Evolutionary conservation across 2,113 vertebrate genomes (phyloP), one percentile per base, ranked within the genome.

Genomic region (Aldabrachelys gigantea): DNA sequence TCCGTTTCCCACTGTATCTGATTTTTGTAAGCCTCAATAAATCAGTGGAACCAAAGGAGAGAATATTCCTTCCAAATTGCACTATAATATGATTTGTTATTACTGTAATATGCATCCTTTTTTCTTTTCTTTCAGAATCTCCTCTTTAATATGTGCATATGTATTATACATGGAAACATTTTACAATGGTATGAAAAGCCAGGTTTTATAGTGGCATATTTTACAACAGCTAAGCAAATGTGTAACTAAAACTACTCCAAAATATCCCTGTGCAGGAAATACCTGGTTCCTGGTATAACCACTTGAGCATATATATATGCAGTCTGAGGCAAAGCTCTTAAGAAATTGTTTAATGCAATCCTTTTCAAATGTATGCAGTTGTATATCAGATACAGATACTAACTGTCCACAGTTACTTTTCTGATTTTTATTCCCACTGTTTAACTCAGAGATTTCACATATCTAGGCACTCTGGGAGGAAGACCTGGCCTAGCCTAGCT

Each of bases 1-100:
- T 94, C 44, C 87, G 44, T 87, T 54, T 8, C 82, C 49, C 16
- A 81, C 59, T 35, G 84, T 92, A 69, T 92, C 92, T 69, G 0
- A 0, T 50, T 93, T 93, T 95, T 93, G 62, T 0, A 1, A 29
- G 35, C 57, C 84, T 89, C 80, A 31, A 24, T 91, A 95, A 87
- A 92, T 94, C 89, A 95, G 84, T 57, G 83, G 50, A 84, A 93
- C 31, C 16, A 92, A 82, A 95, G 84, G 10, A 50, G 72, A 91
- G 94, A 91, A 82, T 11, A 53, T 44, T 89, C 53, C 41, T 92
- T 96, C 78, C 25, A 83, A 92, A 85, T 3, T 81, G 6, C 24
- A 79, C 17, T 83, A 19, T 81, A 85, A 17, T 3, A 1, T 44
- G 47, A 54, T 85, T 53, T 94, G 92, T 65, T 84, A 85, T 85